These are phyloP conservation scores for Euplagia quadripunctaria DNA, from an alignment of 2,888 invertebrate genomes.

Conservation along the genomic window DNA sequence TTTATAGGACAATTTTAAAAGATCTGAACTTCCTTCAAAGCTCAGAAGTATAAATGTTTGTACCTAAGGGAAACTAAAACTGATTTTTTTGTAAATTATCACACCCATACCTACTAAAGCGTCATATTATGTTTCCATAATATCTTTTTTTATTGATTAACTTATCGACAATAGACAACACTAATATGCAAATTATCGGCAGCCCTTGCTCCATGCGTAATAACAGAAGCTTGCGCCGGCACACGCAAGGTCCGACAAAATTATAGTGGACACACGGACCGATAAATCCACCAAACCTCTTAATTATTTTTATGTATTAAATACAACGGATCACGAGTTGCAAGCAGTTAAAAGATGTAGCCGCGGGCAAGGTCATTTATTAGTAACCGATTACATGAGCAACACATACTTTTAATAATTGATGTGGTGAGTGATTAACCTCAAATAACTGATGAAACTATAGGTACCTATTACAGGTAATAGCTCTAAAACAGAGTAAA, in stretches of 20 bases:
- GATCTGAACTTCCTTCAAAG: not conserved
- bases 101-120: not conserved
- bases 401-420: not conserved
- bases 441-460: not conserved
- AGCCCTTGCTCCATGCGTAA: slow-evolving; percentile 72
- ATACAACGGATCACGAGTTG: not conserved
- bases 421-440: not conserved
- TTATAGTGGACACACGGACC: slow-evolving; percentile 65
- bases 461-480: too few species aligned
- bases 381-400: too few species aligned
- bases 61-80: not conserved
- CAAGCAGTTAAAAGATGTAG: not conserved
- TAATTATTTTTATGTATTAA: not conserved
- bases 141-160: not conserved
- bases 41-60: not conserved
- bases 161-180: slow-evolving; percentile 46
- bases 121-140: not conserved
- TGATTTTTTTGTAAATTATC: not conserved
- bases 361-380: too few species aligned
- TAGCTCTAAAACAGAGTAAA: too few species aligned
- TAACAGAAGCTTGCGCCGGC: slow-evolving; percentile 74
- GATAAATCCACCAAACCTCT: slow-evolving; percentile 11
- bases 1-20: too few species aligned
- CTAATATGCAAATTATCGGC: slow-evolving; percentile 74
- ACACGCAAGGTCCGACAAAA: slow-evolving; percentile 80